phyloP scores from a whole-genome alignment of 2,888 invertebrate species.

The Idaea straminata region DNA sequence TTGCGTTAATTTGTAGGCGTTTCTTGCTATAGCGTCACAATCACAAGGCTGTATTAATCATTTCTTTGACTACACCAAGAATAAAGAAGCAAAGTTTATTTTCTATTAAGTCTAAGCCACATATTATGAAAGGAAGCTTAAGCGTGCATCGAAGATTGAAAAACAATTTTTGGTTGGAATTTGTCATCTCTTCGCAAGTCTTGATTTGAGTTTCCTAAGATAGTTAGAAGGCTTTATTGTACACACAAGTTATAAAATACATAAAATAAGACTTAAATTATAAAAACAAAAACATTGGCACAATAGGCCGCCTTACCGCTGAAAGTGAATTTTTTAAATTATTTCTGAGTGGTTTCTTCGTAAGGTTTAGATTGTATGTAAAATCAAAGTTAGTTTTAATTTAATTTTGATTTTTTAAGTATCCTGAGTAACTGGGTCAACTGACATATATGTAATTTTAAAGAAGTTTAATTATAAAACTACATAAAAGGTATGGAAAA shows the following conservation, averaged over 20 bases:
- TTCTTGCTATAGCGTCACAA: slow-evolving; percentile 41
- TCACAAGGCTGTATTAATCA: slow-evolving; percentile 66
- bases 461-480: background rate
- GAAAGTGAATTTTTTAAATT: no score
- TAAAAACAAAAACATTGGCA: background rate
- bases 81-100: slow-evolving; percentile 11
- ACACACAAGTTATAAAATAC: no score
- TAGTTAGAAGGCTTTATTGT: no score
- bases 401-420: background rate
- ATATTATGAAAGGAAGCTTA: no score
- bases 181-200: background rate
- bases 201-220: background rate
- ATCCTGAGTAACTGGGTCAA: background rate
- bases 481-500: background rate
- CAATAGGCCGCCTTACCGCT: background rate
- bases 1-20: slow-evolving; percentile 68
- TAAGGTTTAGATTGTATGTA: background rate
- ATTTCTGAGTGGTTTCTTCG: no score
- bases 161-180: background rate
- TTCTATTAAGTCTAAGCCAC: no score
- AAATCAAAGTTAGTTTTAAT: background rate
- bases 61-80: slow-evolving; percentile 36
- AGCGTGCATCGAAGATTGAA: no score
- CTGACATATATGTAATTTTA: background rate
- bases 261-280: no score